These are phyloP conservation scores for Pipra filicauda DNA, from an alignment of 2,113 vertebrate genomes.

Conservation along the genomic window DNA sequence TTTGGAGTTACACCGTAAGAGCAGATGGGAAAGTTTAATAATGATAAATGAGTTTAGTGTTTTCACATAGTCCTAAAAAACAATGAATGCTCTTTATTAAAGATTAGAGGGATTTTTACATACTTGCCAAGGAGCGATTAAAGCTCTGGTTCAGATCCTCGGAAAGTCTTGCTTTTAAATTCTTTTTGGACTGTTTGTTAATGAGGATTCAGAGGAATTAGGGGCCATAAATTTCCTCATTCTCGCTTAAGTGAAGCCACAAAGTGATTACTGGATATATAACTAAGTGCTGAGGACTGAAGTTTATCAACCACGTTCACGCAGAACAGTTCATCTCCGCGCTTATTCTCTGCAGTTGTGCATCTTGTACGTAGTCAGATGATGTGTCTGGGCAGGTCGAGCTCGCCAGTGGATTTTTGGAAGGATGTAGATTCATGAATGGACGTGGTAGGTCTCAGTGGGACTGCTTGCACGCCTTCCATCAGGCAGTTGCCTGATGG, in stretches of 20 bases:
- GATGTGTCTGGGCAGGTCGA: background rate
- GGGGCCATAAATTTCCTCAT: constrained; percentile 43
- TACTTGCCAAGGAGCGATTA: constrained; percentile 12
- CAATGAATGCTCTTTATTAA: constrained; percentile 37
- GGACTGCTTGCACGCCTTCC: background rate
- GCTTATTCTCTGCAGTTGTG: background rate
- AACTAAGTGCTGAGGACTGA: background rate
- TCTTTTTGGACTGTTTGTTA: constrained; percentile 60
- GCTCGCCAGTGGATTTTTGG: background rate
- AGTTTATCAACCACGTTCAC: background rate
- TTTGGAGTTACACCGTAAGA: background rate
- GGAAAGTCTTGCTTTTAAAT: constrained; percentile 47
- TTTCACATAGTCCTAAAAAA: constrained; percentile 21
- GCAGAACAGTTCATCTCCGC: background rate
- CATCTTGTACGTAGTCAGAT: background rate
- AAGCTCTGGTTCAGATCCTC: constrained; percentile 6
- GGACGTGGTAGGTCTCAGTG: background rate
- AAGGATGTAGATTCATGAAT: background rate
- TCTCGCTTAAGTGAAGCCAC: constrained; percentile 22
- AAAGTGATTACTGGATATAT: constrained; percentile 22
- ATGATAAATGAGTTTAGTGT: constrained; percentile 49
- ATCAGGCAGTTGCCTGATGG: background rate
- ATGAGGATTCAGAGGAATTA: constrained; percentile 60
- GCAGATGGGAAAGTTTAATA: constrained; percentile 56
- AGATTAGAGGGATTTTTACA: constrained; percentile 36